Conservation (phyloP, 2,113 vertebrate genomes). For the Sylvietta virens region DNA sequence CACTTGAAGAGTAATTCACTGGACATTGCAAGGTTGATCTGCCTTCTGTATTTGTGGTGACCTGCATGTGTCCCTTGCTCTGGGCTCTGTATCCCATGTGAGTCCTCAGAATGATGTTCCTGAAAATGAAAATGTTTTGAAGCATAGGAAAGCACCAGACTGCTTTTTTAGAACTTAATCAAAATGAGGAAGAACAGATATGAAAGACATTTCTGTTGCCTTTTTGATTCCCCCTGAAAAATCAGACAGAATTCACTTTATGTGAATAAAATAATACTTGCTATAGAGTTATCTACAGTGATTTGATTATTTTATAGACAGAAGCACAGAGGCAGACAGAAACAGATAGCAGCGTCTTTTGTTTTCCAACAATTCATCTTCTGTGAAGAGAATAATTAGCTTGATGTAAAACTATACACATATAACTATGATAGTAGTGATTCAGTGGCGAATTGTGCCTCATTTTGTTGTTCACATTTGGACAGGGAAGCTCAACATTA, state of each 20-base stretch:
- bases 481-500: background rate
- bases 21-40: background rate
- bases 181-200: background rate
- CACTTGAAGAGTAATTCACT: background rate
- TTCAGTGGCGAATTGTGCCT: background rate
- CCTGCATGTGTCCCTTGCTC: background rate
- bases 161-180: background rate
- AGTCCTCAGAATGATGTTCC: background rate
- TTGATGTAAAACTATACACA: background rate
- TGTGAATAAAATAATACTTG: background rate
- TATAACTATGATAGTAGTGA: background rate
- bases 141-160: background rate
- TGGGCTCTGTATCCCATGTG: background rate
- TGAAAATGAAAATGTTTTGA: background rate
- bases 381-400: background rate
- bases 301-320: background rate
- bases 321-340: background rate
- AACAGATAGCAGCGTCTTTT: background rate
- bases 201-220: background rate
- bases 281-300: background rate
- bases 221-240: background rate
- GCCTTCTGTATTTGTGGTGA: background rate
- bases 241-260: background rate
- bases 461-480: background rate
- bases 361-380: background rate